Evolutionary conservation across 2,888 invertebrate genomes (phyloP), one percentile per base, ranked within the genome.

Genomic region (Brassicogethes aeneus): DNA sequence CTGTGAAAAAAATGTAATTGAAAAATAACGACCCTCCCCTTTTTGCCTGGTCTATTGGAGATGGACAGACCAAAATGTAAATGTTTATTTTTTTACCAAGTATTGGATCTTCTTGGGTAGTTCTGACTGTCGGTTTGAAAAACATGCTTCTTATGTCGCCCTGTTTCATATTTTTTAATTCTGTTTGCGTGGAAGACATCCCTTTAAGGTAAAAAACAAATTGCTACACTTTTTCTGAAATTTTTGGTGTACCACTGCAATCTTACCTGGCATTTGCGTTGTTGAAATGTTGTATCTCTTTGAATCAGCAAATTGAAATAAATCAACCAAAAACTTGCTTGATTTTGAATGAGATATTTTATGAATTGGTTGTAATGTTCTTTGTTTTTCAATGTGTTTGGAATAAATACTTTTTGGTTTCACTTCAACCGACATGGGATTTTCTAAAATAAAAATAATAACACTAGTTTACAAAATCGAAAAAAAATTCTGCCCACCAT

Each of bases 71-170:
- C 23, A 23, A 23, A 23, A 23, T 17, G 34, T 3, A 34, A 10
- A 15, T 13, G 3, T 16, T 16, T 29, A n/a, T 31, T 3, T 31
- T 37, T 37, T 30, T 37, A 12, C 17, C 5, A 23, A 23, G 5
- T 23, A 7, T 23, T 5, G 23, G 23, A 23, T 5, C 10, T 23
- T 7, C 23, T 23, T 23, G 10, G 5, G 5, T 23, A 10, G 23
- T 23, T 10, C 10, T 23, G 10, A 10, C 10, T 1, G 70, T 71
- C 38, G 73, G 68, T 54, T 62, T 73, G 44, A 70, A 67, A 10
- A 78, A 77, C 44, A 78, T 65, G 36, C 71, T 70, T 57, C 77
- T 64, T 17, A 79, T 76, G 43, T 79, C 77, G 1, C 72, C 70
- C 56, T 75, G 67, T 51, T 64, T 65, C 59, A 63, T 64, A 69